These are phyloP conservation scores for Isaurus tuberculatus DNA, from an alignment of 92 coral and sea anemone species.

Conservation along the genomic window DNA sequence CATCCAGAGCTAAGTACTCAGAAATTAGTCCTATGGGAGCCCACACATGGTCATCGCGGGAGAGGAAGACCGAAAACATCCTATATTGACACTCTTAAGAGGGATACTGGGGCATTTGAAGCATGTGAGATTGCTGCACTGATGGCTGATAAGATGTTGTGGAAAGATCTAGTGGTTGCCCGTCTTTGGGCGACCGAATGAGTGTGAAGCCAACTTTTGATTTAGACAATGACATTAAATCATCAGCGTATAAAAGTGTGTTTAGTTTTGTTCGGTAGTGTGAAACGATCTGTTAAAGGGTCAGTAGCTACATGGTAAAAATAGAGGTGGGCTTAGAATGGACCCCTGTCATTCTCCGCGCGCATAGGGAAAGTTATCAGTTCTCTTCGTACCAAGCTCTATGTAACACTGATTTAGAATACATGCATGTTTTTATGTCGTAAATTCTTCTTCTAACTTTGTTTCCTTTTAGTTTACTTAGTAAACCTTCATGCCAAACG, in stretches of 20 bases:
- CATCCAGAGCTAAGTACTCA: no score
- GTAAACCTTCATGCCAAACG: conserved; percentile 1
- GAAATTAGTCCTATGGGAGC: no score
- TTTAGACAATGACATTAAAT: conserved; percentile 48
- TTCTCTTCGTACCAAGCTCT: background rate
- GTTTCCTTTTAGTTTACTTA: background rate
- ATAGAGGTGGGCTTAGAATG: background rate
- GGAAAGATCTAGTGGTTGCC: no score
- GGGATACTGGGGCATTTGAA: no score
- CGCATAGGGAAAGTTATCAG: conserved; percentile 8
- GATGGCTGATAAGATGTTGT: no score
- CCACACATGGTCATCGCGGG: no score
- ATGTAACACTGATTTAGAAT: background rate
- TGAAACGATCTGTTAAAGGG: background rate
- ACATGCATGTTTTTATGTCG: background rate
- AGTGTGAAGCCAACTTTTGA: conserved; percentile 51
- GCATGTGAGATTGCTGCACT: no score
- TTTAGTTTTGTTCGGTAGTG: background rate
- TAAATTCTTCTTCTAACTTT: no score
- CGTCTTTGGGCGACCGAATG: no score
- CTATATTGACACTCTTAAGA: no score
- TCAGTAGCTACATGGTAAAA: background rate
- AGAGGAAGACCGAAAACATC: no score
- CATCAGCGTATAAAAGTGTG: no score
- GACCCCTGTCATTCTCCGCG: background rate